Evolutionary conservation across 2,888 invertebrate species (phyloP).

Genomic region (Ophioninae sp.): DNA sequence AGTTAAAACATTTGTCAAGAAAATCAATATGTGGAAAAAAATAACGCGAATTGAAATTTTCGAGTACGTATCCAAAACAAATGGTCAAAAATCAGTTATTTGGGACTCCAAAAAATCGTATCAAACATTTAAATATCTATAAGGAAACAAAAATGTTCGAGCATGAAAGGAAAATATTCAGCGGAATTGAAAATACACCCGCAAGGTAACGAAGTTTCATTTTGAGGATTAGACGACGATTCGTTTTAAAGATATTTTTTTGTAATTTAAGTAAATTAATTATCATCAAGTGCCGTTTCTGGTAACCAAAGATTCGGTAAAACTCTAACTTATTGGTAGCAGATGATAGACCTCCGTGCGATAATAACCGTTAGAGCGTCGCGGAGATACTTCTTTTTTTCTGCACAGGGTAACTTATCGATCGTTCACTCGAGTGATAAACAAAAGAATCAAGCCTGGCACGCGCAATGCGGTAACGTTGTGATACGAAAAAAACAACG

Average conservation of each 20-base stretch:
- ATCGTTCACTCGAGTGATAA: background rate
- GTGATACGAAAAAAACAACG: background rate
- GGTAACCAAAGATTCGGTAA: background rate
- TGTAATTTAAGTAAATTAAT: too few species aligned
- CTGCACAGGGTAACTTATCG: conserved; percentile 12
- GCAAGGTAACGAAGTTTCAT: background rate
- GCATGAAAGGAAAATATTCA: background rate
- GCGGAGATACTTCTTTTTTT: background rate
- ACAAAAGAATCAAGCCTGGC: background rate
- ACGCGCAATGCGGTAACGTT: background rate
- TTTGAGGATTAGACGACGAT: too few species aligned
- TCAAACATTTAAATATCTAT: background rate
- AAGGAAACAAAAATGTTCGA: background rate
- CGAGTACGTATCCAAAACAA: background rate
- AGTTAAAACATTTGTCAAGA: background rate
- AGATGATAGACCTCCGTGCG: background rate
- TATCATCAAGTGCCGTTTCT: too few species aligned
- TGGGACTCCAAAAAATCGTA: background rate
- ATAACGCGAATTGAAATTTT: background rate
- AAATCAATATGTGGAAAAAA: background rate
- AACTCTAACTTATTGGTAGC: background rate
- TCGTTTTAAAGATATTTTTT: too few species aligned
- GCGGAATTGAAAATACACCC: background rate
- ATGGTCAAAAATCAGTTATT: background rate
- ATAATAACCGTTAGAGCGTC: background rate